phyloP scores from a whole-genome alignment of 2,888 invertebrate species.

The Brachyopa scutellaris region DNA sequence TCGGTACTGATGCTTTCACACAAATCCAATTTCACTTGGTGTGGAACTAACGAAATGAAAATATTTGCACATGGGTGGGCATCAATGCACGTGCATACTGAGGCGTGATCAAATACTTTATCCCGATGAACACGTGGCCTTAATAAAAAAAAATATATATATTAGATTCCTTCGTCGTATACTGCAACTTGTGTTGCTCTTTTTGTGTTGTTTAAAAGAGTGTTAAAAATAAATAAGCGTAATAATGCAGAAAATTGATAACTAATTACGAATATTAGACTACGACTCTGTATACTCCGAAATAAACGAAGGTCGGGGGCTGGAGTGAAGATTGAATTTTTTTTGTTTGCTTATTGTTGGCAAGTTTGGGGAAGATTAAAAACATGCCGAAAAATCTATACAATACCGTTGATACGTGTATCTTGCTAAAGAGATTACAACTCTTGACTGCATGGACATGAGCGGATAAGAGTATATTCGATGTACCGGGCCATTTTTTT shows the following conservation, averaged over 20 bases:
- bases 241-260: constrained; percentile 81
- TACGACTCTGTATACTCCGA: not conserved
- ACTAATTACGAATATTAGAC: constrained; percentile 74
- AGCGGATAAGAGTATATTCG: too few species aligned
- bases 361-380: too few species aligned
- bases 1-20: constrained; percentile 23
- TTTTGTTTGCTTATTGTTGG: too few species aligned
- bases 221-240: constrained; percentile 74
- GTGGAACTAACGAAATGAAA: constrained; percentile 76
- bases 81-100: constrained; percentile 66
- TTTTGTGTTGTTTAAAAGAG: constrained; percentile 61
- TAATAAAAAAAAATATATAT: constrained; percentile 36
- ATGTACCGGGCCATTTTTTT: too few species aligned
- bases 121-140: constrained; percentile 61
- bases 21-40: constrained; percentile 57
- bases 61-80: constrained; percentile 76
- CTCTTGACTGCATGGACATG: too few species aligned
- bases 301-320: not conserved
- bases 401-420: too few species aligned
- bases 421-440: too few species aligned
- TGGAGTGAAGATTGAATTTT: too few species aligned
- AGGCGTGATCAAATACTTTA: constrained; percentile 70
- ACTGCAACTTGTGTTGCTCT: constrained; percentile 43
- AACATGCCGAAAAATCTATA: too few species aligned
- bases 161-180: constrained; percentile 1